phyloP scores from a whole-genome alignment of 2,113 vertebrate species.

The Uria aalge region DNA sequence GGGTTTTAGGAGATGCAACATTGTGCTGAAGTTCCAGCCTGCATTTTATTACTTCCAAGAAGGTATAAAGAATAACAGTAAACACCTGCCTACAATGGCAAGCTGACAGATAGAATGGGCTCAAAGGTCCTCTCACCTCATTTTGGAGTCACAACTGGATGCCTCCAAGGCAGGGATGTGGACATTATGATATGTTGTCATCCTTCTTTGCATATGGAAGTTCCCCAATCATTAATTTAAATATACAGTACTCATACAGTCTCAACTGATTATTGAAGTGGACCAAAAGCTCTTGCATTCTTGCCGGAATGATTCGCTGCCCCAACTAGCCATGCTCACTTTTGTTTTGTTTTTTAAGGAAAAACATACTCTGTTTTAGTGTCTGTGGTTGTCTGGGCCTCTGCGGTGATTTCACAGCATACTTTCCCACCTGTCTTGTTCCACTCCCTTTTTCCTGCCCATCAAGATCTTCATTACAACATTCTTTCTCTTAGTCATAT shows the following conservation, averaged over 20 bases:
- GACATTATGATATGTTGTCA: not conserved
- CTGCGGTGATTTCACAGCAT: not conserved
- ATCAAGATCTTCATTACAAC: not conserved
- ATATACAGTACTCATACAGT: not conserved
- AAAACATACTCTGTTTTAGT: not conserved
- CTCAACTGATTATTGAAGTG: not conserved
- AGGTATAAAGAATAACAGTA: conserved; percentile 62
- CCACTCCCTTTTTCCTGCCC: conserved; percentile 9
- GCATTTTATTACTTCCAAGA: conserved; percentile 65
- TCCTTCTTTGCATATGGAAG: not conserved
- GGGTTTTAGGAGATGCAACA: conserved; percentile 60
- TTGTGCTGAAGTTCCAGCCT: conserved; percentile 35
- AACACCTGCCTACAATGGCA: conserved; percentile 1
- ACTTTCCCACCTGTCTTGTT: not conserved
- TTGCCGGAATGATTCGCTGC: not conserved
- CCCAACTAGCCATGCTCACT: not conserved
- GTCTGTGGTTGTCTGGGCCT: not conserved
- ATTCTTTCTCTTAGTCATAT: not conserved
- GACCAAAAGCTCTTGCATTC: not conserved
- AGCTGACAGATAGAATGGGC: not conserved
- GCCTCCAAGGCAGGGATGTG: not conserved
- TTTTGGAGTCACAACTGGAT: not conserved
- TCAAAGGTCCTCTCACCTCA: not conserved
- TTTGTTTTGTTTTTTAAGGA: not conserved
- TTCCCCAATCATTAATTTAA: not conserved